Evolutionary conservation across 2,797 vertebrate genomes (phyloP), one percentile per base, ranked within the genome.

Genomic region (Meriones psammophilus): DNA sequence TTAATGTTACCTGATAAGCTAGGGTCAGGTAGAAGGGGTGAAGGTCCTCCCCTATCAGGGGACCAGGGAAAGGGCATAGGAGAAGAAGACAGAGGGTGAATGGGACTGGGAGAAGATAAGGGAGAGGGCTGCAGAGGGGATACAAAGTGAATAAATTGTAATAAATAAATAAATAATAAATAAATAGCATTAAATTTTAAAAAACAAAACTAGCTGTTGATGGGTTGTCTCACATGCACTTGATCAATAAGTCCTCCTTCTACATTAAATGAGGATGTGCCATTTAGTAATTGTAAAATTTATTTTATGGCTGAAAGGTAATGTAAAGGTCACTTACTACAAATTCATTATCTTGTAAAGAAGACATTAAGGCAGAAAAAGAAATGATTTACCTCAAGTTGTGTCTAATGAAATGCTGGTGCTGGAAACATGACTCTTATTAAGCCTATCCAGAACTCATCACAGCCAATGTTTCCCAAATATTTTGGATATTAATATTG

Each of bases 341-440:
- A 89, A 50, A 89, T 73, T 89, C n/a, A 77, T 96, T 22, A 87
- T 62, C 91, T 46, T 95, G 62, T 18, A 87, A 94, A 56, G 17
- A 76, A 95, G 14, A 93, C 83, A 89, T 13, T 56, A 30, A 91
- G n/a, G 3, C 68, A 85, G 24, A 86, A 6, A 78, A 3, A 3
- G 12, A 64, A 79, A 14, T 88, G 8, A 74, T 30, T 78, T 89
- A 73, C 39, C 13, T 20, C 24, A 46, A 46, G n/a, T 8, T 60
- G 54, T 7, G 30, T 5, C 15, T 86, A 74, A 36, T 69, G 13
- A 33, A 80, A 94, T 78, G 5, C 2, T 76, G 8, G 1, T 36
- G 9, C 54, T 83, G 3, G 24, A 88, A 68, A 54, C 2, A 7
- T 56, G 58, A 56, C 22, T 46, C 5, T 66, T 46, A 46, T 30